These are phyloP conservation scores for Neuroterus valhalla DNA, from an alignment of 1,140 invertebrate genomes.

Conservation along the genomic window DNA sequence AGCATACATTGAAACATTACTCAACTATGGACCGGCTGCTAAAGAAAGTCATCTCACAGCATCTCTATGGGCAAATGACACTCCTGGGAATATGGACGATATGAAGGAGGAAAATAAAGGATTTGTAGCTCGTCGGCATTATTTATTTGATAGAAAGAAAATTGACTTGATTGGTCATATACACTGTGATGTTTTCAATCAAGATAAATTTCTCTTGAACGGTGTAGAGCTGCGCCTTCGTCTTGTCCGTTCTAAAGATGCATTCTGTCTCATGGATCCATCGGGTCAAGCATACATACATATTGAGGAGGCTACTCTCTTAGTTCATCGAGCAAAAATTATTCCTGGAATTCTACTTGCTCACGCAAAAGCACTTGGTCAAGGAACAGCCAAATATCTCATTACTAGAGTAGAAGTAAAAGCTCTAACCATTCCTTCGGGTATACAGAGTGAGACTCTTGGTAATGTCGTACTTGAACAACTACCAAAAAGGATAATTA, in stretches of 20 bases:
- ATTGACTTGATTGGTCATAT: constrained; percentile 35
- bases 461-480: no score
- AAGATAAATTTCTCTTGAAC: constrained; percentile 67
- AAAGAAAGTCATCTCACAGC: no score
- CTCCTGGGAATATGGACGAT: no score
- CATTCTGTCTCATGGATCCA: constrained; percentile 62
- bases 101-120: no score
- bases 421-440: constrained; percentile 7
- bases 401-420: constrained; percentile 31
- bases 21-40: no score
- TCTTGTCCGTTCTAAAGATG: constrained; percentile 59
- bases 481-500: no score
- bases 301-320: constrained; percentile 58
- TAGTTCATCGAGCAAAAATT: constrained; percentile 54
- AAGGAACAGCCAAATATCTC: not conserved
- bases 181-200: constrained; percentile 60
- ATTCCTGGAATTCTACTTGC: constrained; percentile 39
- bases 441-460: no score
- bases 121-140: no score
- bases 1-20: no score
- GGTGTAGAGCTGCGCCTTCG: constrained; percentile 66
- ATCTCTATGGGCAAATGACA: no score
- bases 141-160: no score
- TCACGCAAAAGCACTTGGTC: constrained; percentile 30
- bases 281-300: not conserved